Evolutionary conservation across 2,888 invertebrate species (phyloP).

Genomic region (Acanthopleura granulata): DNA sequence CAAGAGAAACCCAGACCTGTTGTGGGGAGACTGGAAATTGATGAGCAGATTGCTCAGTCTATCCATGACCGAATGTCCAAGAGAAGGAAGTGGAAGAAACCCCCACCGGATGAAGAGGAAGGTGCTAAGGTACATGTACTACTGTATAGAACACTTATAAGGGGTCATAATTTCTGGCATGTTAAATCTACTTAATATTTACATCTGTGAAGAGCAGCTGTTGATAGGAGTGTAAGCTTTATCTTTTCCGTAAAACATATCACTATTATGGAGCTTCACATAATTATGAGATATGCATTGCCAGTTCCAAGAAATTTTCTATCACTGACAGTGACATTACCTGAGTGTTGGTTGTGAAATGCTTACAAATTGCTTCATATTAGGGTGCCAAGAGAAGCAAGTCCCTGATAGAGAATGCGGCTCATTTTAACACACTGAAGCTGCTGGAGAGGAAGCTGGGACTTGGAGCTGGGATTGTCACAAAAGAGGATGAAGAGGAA

Average conservation of each 20-base stretch:
- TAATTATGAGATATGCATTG: no score
- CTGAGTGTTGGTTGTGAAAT: no score
- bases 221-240: no score
- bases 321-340: no score
- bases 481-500: neutral
- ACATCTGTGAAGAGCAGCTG: no score
- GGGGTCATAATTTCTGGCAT: no score
- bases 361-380: neutral
- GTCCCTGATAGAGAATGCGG: slow-evolving; percentile 47
- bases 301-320: no score
- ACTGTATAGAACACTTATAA: no score
- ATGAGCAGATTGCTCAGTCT: slow-evolving; percentile 55
- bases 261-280: no score
- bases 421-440: slow-evolving; percentile 52
- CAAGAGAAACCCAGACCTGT: slow-evolving; percentile 73
- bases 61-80: slow-evolving; percentile 46
- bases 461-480: slow-evolving; percentile 24
- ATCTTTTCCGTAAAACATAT: no score
- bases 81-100: slow-evolving; percentile 41
- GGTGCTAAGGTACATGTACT: neutral
- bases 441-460: slow-evolving; percentile 54
- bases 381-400: slow-evolving; percentile 37
- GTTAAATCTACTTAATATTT: no score
- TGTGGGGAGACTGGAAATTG: slow-evolving; percentile 62
- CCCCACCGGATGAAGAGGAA: slow-evolving; percentile 29